Conservation (phyloP, 1,140 invertebrate genomes). For the Drosophila arizonae region DNA sequence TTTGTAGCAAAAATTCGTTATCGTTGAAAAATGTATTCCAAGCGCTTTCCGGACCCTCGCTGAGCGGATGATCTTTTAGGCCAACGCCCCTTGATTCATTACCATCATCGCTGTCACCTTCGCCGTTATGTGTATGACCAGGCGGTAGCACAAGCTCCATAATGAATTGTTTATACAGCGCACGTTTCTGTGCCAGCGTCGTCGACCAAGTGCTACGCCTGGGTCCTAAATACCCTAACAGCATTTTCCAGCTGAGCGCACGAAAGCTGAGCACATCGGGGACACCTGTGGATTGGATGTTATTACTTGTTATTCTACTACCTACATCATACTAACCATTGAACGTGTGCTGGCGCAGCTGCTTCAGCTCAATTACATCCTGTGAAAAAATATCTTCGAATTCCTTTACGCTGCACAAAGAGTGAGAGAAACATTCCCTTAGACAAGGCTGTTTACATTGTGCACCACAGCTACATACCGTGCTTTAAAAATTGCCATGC, state of each 20-base stretch:
- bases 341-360: conserved; percentile 88
- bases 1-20: conserved; percentile 96
- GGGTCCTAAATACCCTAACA: conserved; percentile 91
- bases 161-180: conserved; percentile 92
- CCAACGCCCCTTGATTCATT: conserved; percentile 66
- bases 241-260: conserved; percentile 91
- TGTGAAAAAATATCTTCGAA: conserved; percentile 87
- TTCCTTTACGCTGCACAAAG: conserved; percentile 87
- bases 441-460: conserved; percentile 8
- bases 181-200: conserved; percentile 87
- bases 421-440: conserved; percentile 9
- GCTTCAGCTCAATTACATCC: conserved; percentile 87
- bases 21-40: conserved; percentile 97
- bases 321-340: conserved; percentile 85
- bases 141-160: conserved; percentile 93
- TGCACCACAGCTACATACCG: conserved; percentile 43
- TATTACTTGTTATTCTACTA: not conserved
- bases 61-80: conserved; percentile 93
- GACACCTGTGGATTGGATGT: conserved; percentile 86
- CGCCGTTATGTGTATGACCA: conserved; percentile 86
- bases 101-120: conserved; percentile 72
- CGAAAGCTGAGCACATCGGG: conserved; percentile 91
- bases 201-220: conserved; percentile 86
- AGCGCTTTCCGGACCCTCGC: conserved; percentile 95
- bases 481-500: conserved; percentile 81